These are phyloP conservation scores for Paramormyrops kingsleyae DNA, from an alignment of 2,113 vertebrate genomes.

Conservation along the genomic window DNA sequence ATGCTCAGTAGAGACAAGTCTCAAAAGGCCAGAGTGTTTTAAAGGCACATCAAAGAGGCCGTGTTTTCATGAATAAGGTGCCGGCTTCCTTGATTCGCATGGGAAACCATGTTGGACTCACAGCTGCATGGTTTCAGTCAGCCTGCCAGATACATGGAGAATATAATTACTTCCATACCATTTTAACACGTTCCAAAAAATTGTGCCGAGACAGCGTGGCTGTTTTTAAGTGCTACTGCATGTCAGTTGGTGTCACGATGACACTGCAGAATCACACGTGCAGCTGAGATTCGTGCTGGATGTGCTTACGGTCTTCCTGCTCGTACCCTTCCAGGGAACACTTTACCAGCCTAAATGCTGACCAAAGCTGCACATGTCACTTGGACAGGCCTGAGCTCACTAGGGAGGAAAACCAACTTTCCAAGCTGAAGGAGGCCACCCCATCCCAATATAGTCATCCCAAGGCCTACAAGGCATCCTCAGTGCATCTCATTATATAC, in stretches of 20 bases:
- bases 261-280: not conserved
- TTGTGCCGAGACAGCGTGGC: not conserved
- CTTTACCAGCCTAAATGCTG: not conserved
- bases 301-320: not conserved
- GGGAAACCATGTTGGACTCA: not conserved
- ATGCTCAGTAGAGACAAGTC: not conserved
- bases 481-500: not conserved
- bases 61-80: not conserved
- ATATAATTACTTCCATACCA: not conserved
- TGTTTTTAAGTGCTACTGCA: not conserved
- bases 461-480: not conserved
- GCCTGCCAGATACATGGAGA: not conserved
- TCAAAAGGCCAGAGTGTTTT: not conserved
- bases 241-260: not conserved
- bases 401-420: not conserved
- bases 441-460: not conserved
- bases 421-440: not conserved
- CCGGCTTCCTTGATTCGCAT: not conserved
- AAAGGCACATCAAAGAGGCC: not conserved
- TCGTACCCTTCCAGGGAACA: not conserved
- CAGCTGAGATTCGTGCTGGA: not conserved
- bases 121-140: not conserved
- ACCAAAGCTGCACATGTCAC: not conserved
- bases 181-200: not conserved
- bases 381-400: conserved; percentile 26